Evolutionary conservation across 2,888 invertebrate genomes (phyloP).

Genomic region (Sphaerophoria taeniata): DNA sequence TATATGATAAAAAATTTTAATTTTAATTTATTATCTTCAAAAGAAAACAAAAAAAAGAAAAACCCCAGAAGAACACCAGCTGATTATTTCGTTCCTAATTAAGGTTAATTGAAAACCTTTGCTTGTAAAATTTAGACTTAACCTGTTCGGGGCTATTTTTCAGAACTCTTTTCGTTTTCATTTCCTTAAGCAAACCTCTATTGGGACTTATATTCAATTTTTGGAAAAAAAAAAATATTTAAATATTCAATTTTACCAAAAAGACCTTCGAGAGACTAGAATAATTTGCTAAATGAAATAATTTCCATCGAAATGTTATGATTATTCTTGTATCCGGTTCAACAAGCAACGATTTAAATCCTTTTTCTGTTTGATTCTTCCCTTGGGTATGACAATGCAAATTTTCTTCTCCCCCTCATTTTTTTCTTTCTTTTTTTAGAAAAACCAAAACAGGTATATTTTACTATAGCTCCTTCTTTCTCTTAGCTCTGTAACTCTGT

Average conservation of each 20-base stretch:
- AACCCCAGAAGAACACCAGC: not conserved
- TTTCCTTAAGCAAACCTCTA: slow-evolving; percentile 8
- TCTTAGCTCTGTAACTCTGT: not conserved
- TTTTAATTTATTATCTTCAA: not conserved
- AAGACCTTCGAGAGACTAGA: slow-evolving; percentile 5
- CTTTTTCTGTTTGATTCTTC: slow-evolving; percentile 41
- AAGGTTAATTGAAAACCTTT: slow-evolving; percentile 1
- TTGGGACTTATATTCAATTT: not conserved
- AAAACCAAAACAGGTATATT: not conserved
- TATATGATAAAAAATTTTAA: no score
- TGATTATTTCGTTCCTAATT: slow-evolving; percentile 3
- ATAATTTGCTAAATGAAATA: slow-evolving; percentile 57
- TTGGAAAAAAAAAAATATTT: not conserved
- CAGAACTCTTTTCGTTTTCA: slow-evolving; percentile 4
- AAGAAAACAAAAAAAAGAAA: not conserved
- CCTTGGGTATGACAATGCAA: slow-evolving; percentile 48
- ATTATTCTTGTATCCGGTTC: slow-evolving; percentile 46
- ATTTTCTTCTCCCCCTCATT: slow-evolving; percentile 32
- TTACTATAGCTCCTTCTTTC: not conserved
- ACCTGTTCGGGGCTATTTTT: not conserved
- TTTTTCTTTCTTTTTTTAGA: no score
- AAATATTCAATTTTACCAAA: slow-evolving; percentile 43
- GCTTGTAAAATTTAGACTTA: slow-evolving; percentile 3
- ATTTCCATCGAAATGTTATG: slow-evolving; percentile 57
- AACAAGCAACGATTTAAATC: slow-evolving; percentile 47